Base-by-base conservation (phyloP, 2,888 invertebrate genomes). In the Calliopum simillimum region DNA sequence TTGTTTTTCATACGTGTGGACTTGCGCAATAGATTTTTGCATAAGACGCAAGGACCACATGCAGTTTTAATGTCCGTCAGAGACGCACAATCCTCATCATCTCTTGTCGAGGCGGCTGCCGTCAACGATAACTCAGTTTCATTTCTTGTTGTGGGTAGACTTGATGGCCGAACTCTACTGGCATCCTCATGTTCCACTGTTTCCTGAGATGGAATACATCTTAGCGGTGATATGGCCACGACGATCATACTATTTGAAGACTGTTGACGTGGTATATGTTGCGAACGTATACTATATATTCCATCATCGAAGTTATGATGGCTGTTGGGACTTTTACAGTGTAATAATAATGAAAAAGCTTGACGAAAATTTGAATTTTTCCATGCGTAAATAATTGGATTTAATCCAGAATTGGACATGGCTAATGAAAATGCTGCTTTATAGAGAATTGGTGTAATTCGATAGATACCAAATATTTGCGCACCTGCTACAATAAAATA, bases 311-410 rank as follows among this genome's bases (percentile, higher is more conserved):
- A 12, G 33, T 33, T 8, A 23, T 64, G 58, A 21, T 51, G 12
- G 1, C 88, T 86, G 78, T 92, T 91, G 0, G 91, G 91, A 71
- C 88, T 87, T 79, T 89, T 89, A 81, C 93, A 93, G 33, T 89
- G 89, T 16, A 93, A 85, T 13, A 93, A 87, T 74, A 90, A 90
- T 43, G 89, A 88, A 81, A 94, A 94, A 1, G 94, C 92, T 63
- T 89, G 89, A 4, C 94, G 89, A 82, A 94, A 94, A 74, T 91
- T 93, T 8, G 90, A 88, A 83, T 94, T 94, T 84, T 94, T 94
- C 94, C 94, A 94, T 43, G 94, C 93, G 86, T 94, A 94, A 78
- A 94, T 94, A 56, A 94, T 87, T 0, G 94, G 94, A 86, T 94
- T 94, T 80, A 94, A 89, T 41, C 92, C 92, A 11, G 94, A 94